Base-by-base conservation (phyloP, 1,140 invertebrate species). In the Lepidurus couesii region DNA sequence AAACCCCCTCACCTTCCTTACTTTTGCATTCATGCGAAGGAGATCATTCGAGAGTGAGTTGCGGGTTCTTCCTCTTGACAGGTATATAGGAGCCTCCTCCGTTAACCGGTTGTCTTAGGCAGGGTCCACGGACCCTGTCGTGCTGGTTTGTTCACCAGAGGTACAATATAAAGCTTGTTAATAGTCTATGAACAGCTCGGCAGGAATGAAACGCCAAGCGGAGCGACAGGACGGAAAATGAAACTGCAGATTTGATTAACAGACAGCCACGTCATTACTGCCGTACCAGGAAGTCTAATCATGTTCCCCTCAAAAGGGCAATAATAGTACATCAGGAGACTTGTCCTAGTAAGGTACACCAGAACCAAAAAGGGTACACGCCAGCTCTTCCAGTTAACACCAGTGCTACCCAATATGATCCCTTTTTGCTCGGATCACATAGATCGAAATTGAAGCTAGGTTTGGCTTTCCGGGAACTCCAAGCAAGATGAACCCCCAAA, bases 91-190 rank as follows among this genome's bases (percentile, higher is more conserved):
- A 34, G 34, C 34, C 34, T 65, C 53, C 53, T 65, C 21, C 53
- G 53, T 65, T 65, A 65, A 65, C 21, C 53, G 16, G 53, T 65
- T 65, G 53, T 65, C 53, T 65, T 65, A 34, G 53, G 53, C 53
- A 65, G 4, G 34, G n/a, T 21, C 0, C 16, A 65, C 21, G 53
- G n/a, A 65, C 53, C 21, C 6, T 21, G 21, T 16, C 53, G 53
- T 11, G 53, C 53, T 65, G 2, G 34, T 34, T 34, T 34, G 4
- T 34, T 34, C 34, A 34, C 34, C 34, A 34, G 34, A 34, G 34
- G 34, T 34, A 34, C 34, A 34, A 34, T 34, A 34, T 34, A 34
- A 34, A 34, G 34, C 34, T 34, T 34, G 34, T 34, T 34, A 34
- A 7, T 75, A 11, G 42, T 34, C 42, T 34, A 11, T 75, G 24